Percentiles rank a stretch among this genome's conserved stretches.
phyloP scores from a whole-genome alignment of 23 tunicate genomes.

The Diplosoma virens region DNA sequence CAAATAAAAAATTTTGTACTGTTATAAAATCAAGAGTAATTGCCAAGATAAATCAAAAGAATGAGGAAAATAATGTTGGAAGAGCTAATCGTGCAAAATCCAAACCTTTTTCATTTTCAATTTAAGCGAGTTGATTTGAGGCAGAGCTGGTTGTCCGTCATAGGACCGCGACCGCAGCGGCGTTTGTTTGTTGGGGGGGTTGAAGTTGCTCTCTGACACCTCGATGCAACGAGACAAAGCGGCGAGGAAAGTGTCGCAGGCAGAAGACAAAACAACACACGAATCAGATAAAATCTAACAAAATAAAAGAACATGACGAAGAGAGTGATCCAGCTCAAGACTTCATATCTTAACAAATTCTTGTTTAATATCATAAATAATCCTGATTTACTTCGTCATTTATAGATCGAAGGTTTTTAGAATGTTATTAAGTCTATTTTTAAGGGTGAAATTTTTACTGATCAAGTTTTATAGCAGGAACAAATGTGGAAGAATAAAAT shows the following conservation, averaged over 20 bases:
- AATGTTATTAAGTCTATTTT: no score
- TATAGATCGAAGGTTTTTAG: no score
- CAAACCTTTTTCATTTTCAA: constrained; percentile 38
- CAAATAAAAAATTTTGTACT: no score
- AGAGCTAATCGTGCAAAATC: no score
- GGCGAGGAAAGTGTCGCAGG: constrained; percentile 90
- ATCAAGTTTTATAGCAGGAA: no score
- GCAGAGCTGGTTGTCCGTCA: constrained; percentile 42
- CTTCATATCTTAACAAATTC: neutral
- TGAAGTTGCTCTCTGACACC: constrained; percentile 49
- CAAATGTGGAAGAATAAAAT: no score
- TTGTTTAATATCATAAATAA: neutral
- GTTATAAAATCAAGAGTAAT: no score
- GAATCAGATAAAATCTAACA: constrained; percentile 58
- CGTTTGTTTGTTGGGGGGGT: constrained; percentile 22
- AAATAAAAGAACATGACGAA: neutral
- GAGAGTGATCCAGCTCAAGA: no score
- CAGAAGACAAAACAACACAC: constrained; percentile 56
- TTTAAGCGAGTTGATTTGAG: constrained; percentile 24
- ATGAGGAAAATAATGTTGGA: no score
- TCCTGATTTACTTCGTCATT: no score
- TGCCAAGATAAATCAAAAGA: no score
- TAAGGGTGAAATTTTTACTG: no score
- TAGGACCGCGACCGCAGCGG: constrained; percentile 37
- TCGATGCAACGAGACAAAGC: constrained; percentile 50